Percentiles rank a stretch among this genome's conserved stretches.
phyloP scores from a whole-genome alignment of 2,888 invertebrate species.

The Brassicogethes aeneus region DNA sequence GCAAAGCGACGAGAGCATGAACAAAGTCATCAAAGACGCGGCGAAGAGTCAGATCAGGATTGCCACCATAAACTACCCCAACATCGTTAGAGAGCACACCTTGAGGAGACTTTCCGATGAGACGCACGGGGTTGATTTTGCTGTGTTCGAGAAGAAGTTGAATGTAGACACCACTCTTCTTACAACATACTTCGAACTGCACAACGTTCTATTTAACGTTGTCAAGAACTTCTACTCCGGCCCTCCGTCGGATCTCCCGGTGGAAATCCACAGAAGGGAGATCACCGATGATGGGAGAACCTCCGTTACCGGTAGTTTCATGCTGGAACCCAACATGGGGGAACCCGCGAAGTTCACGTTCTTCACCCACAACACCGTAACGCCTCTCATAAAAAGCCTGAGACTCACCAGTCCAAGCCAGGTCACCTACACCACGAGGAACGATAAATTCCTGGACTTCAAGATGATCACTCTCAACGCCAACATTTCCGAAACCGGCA shows the following conservation, averaged over 20 bases:
- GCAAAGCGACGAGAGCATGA: constrained; percentile 37
- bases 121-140: constrained; percentile 42
- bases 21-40: constrained; percentile 39
- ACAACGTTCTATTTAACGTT: constrained; percentile 43
- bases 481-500: constrained; percentile 49
- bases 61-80: constrained; percentile 48
- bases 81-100: constrained; percentile 37
- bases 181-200: constrained; percentile 46
- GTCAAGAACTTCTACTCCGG: constrained; percentile 43
- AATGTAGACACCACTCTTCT: constrained; percentile 45
- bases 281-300: constrained; percentile 42
- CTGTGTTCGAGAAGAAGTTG: constrained; percentile 45
- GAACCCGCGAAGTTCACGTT: constrained; percentile 46
- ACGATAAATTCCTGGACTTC: constrained; percentile 43
- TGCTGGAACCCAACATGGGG: constrained; percentile 45
- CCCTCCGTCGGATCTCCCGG: constrained; percentile 38
- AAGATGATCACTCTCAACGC: constrained; percentile 45
- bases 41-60: constrained; percentile 41
- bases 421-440: constrained; percentile 39
- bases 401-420: constrained; percentile 45
- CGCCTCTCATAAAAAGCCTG: constrained; percentile 44
- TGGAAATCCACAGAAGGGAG: constrained; percentile 47
- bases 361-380: constrained; percentile 45
- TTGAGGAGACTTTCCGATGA: constrained; percentile 42
- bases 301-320: constrained; percentile 46